Conservation (phyloP, 2,113 vertebrate species). For the Macrotus californicus region DNA sequence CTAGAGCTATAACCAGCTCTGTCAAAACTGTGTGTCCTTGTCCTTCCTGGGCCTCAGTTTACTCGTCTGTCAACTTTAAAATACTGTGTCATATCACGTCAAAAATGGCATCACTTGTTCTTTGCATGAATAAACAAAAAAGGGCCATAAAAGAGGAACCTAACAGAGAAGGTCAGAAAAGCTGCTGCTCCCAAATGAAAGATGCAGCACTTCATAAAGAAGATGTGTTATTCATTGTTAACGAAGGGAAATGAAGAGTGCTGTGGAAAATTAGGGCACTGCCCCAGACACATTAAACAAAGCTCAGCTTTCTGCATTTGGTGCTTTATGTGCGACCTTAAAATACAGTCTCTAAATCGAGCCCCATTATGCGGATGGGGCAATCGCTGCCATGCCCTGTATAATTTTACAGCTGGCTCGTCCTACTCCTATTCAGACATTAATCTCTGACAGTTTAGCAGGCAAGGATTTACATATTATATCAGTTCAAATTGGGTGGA, state of each 20-base stretch:
- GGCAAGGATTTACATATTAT: slow-evolving; percentile 69
- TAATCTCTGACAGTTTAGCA: slow-evolving; percentile 60
- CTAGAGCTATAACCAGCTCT: background rate
- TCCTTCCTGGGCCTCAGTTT: background rate
- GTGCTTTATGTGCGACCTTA: slow-evolving; percentile 42
- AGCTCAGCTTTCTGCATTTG: slow-evolving; percentile 43
- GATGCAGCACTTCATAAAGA: background rate
- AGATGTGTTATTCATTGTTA: slow-evolving; percentile 47
- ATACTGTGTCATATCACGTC: background rate
- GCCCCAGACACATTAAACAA: slow-evolving; percentile 53
- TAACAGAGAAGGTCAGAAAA: background rate
- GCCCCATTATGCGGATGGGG: slow-evolving; percentile 50
- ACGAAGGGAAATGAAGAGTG: background rate
- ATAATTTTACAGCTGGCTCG: slow-evolving; percentile 65
- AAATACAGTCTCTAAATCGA: slow-evolving; percentile 62
- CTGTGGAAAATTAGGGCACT: slow-evolving; percentile 50
- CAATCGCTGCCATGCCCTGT: slow-evolving; percentile 50
- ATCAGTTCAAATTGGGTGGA: slow-evolving; percentile 61
- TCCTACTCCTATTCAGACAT: slow-evolving; percentile 52
- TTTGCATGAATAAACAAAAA: background rate
- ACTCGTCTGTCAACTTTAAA: background rate
- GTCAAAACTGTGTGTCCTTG: background rate
- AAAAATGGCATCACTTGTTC: background rate
- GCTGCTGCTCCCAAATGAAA: background rate
- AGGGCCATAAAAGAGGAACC: background rate